phyloP scores from a whole-genome alignment of 2,888 invertebrate species.

The Trimorus sp. region DNA sequence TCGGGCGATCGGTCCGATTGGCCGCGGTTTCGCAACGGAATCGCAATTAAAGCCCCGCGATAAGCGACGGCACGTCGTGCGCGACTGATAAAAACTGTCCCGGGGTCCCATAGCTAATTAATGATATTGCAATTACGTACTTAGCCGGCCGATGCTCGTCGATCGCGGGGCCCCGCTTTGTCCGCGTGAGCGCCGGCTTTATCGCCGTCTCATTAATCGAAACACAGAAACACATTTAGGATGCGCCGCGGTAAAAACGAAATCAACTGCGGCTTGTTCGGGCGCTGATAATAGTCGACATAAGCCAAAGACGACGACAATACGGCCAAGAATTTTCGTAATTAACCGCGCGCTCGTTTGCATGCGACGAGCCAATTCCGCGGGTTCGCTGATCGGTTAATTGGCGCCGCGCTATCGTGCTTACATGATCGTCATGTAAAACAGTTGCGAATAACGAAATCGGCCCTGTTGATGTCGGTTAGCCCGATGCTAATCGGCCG shows the following conservation, averaged over 20 bases:
- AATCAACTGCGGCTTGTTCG: constrained; percentile 64
- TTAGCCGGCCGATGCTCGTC: constrained; percentile 56
- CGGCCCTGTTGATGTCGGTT: constrained; percentile 37
- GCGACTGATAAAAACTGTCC: constrained; percentile 72
- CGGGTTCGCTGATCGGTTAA: constrained; percentile 63
- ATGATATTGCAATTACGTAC: constrained; percentile 74
- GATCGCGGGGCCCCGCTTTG: constrained; percentile 55
- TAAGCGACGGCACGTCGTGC: constrained; percentile 70
- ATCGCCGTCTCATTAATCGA: constrained; percentile 74
- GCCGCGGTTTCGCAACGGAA: constrained; percentile 21
- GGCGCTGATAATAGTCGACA: constrained; percentile 60
- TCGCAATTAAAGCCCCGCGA: constrained; percentile 74
- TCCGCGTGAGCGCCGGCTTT: constrained; percentile 63
- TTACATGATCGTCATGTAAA: constrained; percentile 63
- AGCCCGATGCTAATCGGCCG: constrained; percentile 46
- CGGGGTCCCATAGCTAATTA: constrained; percentile 72
- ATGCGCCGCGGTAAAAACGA: constrained; percentile 70
- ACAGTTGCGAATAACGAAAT: constrained; percentile 56
- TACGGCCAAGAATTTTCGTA: constrained; percentile 60
- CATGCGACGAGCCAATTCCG: constrained; percentile 61
- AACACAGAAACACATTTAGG: constrained; percentile 73
- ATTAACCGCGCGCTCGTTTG: constrained; percentile 61
- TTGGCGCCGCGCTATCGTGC: constrained; percentile 56
- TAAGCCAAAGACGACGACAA: constrained; percentile 49
- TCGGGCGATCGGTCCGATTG: not conserved